Evolutionary conservation across 2,888 invertebrate species (phyloP).

Genomic region (Catocala sponsa): DNA sequence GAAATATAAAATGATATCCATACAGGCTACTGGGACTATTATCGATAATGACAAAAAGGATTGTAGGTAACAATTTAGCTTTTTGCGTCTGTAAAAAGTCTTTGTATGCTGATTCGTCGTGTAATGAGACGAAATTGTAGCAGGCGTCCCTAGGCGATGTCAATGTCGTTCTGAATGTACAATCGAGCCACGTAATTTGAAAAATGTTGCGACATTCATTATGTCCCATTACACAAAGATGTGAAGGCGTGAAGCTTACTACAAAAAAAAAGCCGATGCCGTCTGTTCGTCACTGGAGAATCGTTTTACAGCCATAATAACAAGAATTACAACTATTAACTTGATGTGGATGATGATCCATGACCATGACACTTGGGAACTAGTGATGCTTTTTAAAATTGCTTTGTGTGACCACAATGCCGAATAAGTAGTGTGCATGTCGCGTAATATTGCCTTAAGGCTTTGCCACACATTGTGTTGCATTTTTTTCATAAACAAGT

Average conservation of each 20-base stretch:
- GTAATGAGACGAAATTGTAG: slow-evolving; percentile 47
- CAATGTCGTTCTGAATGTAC: slow-evolving; percentile 23
- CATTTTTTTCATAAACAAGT: too few species aligned
- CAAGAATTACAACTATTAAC: slow-evolving; percentile 57
- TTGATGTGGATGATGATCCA: slow-evolving; percentile 41
- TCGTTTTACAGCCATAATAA: slow-evolving; percentile 57
- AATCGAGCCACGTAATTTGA: slow-evolving; percentile 30
- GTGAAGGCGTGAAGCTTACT: slow-evolving; percentile 55
- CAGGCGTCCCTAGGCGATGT: slow-evolving; percentile 9
- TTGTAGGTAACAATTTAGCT: slow-evolving; percentile 42
- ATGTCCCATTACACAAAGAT: slow-evolving; percentile 54
- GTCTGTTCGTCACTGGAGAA: slow-evolving; percentile 49
- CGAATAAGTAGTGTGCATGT: not conserved
- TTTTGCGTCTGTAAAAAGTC: slow-evolving; percentile 43
- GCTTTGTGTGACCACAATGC: slow-evolving; percentile 7
- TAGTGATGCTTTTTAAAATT: slow-evolving; percentile 18
- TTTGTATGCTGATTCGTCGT: slow-evolving; percentile 54
- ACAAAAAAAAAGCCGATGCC: slow-evolving; percentile 47
- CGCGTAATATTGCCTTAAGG: not conserved
- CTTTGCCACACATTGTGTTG: not conserved
- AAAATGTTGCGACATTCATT: slow-evolving; percentile 56
- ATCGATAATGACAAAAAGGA: slow-evolving; percentile 16
- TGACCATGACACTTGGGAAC: slow-evolving; percentile 28
- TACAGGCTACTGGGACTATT: slow-evolving; percentile 1
- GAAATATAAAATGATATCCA: not conserved